Base-by-base conservation (phyloP, 2,113 vertebrate genomes). In the Erythrolamprus reginae region DNA sequence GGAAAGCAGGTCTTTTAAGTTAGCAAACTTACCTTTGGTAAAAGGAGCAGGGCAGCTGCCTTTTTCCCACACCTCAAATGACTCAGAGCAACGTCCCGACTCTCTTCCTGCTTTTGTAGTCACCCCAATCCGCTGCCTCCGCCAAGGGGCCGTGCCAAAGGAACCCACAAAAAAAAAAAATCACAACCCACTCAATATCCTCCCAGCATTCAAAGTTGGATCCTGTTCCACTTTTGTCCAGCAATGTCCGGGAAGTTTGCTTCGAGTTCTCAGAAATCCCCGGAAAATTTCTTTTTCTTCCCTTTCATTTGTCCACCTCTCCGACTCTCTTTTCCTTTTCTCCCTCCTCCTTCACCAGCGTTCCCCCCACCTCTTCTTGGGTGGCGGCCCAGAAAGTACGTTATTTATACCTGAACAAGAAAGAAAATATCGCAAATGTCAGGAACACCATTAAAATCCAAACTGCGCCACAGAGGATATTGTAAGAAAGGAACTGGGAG, bases 371-470 rank as follows among this genome's bases (percentile, higher is more conserved):
- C 90, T 58, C 28, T 28, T 88, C 86, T 84, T 88, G 77, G 90
- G 86, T 88, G 90, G 90, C 1, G 10, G 53, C 86, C 86, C 53
- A 17, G 77, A 58, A 88, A 28, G 47, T 24, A 83, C 88, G 88
- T 91, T 91, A 91, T 88, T 88, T 91, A 65, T 91, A 88, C 90
- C 90, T 91, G 90, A 86, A 84, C 58, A 82, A 47, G 58, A 83
- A 56, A 90, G 55, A 85, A 82, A 86, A 90, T 82, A 88, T 38
- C 1, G n/a, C 8, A 50, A 45, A 84, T 88, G 90, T 91, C 90
- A 91, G 53, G 26, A 88, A 23, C 45, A 19, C 45, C 17, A n/a
- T 24, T 53, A n/a, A 91, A 51, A 47, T 42, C 48, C 42, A 89
- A 85, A 10, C 51, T 56, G n/a, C 8, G 23, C 51, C 5, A n/a